phyloP scores from a whole-genome alignment of 2,888 invertebrate species.

The Microdon myrmicae region DNA sequence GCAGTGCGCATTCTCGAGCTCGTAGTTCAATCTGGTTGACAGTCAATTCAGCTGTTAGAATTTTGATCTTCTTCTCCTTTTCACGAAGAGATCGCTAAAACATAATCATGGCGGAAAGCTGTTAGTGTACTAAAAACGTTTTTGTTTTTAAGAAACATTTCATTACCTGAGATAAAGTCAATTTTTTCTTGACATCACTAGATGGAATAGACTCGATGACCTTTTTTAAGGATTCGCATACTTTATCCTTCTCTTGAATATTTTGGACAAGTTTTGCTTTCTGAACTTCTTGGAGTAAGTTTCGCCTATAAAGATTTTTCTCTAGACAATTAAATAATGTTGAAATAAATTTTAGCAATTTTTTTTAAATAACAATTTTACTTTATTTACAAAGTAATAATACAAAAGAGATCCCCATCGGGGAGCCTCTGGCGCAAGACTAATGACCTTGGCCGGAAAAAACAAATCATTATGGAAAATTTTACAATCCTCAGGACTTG shows the following conservation, averaged over 20 bases:
- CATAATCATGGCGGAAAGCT: conserved; percentile 1
- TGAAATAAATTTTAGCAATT: not conserved
- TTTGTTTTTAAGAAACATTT: not conserved
- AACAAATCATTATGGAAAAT: too few relatives aligned
- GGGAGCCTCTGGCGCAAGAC: too few relatives aligned
- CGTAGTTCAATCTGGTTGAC: conserved; percentile 63
- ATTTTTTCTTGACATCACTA: conserved; percentile 56
- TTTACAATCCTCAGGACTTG: too few relatives aligned
- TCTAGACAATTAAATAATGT: not conserved
- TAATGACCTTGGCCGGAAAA: too few relatives aligned
- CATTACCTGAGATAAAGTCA: conserved; percentile 57
- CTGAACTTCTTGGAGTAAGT: conserved; percentile 57
- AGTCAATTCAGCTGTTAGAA: conserved; percentile 61
- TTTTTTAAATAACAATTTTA: not conserved
- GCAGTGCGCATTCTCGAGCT: conserved; percentile 60
- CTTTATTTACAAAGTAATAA: too few relatives aligned
- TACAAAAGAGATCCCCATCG: too few relatives aligned
- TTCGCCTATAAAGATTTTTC: conserved; percentile 55
- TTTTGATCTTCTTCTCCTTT: conserved; percentile 59
- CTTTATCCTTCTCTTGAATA: conserved; percentile 56
- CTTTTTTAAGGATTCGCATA: conserved; percentile 58
- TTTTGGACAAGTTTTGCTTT: conserved; percentile 56
- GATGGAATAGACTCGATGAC: conserved; percentile 57
- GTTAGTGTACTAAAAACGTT: not conserved
- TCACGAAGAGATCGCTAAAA: conserved; percentile 57